Evolutionary conservation across 2,888 invertebrate species (phyloP).

Genomic region (Bimastos eiseni): DNA sequence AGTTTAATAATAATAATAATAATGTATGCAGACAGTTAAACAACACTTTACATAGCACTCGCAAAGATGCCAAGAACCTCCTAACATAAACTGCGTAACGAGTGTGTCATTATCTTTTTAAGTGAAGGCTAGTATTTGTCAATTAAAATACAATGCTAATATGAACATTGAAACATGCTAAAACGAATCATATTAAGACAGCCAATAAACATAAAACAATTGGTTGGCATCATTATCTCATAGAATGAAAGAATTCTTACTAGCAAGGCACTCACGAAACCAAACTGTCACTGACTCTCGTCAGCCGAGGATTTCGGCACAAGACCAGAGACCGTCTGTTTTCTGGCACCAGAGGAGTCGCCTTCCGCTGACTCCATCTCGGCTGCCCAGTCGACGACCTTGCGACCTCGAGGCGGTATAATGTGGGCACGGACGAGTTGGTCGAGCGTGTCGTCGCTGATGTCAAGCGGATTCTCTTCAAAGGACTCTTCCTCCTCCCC

Average conservation of each 20-base stretch:
- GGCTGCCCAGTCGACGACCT: constrained; percentile 18
- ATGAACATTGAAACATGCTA: background rate
- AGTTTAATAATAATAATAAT: no score
- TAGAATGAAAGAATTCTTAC: background rate
- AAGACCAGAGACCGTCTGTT: background rate
- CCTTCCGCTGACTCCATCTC: constrained; percentile 14
- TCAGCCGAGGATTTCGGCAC: background rate
- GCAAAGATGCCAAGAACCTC: background rate
- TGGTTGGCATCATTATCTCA: no score
- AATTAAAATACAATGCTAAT: background rate
- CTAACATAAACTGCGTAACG: background rate
- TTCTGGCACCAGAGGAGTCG: background rate
- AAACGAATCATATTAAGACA: no score
- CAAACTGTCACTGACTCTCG: background rate
- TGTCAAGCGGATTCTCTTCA: constrained; percentile 28
- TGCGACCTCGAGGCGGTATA: background rate
- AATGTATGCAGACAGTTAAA: no score
- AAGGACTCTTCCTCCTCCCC: constrained; percentile 14
- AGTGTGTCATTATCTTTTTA: background rate
- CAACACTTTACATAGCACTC: no score
- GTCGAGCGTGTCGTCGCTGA: constrained; percentile 37
- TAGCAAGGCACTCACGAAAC: background rate
- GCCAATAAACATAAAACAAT: background rate
- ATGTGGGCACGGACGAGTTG: constrained; percentile 33
- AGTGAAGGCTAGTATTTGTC: background rate